Evolutionary conservation across 2,797 vertebrate species (phyloP), one percentile per base, ranked within the genome.

Genomic region (Lateolabrax maculatus): DNA sequence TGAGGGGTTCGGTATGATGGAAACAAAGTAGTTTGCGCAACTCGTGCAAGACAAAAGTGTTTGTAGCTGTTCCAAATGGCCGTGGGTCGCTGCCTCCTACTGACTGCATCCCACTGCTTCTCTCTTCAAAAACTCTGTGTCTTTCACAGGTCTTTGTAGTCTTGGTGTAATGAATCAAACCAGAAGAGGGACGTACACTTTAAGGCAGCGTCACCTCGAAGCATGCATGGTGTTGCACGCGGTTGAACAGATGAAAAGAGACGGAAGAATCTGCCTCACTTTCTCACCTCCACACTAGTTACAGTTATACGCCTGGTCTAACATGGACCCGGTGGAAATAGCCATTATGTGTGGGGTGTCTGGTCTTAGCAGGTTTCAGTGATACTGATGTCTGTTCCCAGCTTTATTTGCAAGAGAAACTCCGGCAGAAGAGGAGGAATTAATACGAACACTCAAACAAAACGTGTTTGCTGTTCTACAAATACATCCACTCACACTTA

Each of bases 401-500:
- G 61, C 8, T 44, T 58, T 31, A 61, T 67, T 66, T 44, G 18
- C 27, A 58, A 27, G 25, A 25, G 52, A 66, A 52, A 46, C 51
- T 79, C 53, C 39, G 52, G 16, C 46, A 70, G 67, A 62, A 61
- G 56, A 66, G 82, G 56, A 69, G 72, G 25, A 79, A 75, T 76
- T 27, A 80, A 62, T 61, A 78, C 57, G 78, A 65, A 78, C 76
- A 68, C 48, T 79, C 60, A 56, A 53, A 79, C 66, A 76, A 71
- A 75, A 76, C 5, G 34, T 23, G 64, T 64, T 39, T n/a, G 9
- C 57, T 75, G 70, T 69, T 85, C 74, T 55, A 56, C 75, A 85
- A 83, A 84, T 72, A 81, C 23, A 74, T 73, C 85, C 84, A 83
- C 74, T 86, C 23, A 83, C 55, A 75, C 55, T 83, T 21, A 82